phyloP scores from a whole-genome alignment of 2,113 vertebrate genomes.

The Panthera tigris region DNA sequence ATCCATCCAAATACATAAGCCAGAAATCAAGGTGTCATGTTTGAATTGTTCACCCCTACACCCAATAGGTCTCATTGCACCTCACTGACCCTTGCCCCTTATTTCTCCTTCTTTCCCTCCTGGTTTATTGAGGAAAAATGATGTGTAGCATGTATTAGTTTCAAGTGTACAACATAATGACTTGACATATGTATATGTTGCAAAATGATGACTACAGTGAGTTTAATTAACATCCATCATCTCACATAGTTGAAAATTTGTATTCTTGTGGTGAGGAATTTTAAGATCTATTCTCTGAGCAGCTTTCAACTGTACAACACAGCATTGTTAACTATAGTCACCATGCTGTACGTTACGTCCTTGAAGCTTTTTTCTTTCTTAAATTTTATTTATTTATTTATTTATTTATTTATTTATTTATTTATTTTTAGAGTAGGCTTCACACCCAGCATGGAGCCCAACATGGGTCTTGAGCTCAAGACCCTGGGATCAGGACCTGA shows the following conservation, averaged over 20 bases:
- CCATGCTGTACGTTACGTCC: background rate
- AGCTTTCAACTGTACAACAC: background rate
- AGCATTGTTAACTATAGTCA: background rate
- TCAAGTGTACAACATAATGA: background rate
- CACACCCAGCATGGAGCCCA: too few species aligned
- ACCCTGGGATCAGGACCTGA: too few species aligned
- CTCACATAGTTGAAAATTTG: background rate
- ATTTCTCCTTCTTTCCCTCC: background rate
- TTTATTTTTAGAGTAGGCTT: too few species aligned
- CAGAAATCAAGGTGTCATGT: background rate
- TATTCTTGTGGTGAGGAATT: background rate
- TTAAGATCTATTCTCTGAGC: background rate
- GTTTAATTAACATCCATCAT: background rate
- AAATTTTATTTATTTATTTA: too few species aligned
- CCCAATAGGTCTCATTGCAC: background rate
- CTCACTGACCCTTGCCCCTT: background rate
- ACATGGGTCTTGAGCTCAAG: too few species aligned
- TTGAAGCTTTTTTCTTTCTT: background rate
- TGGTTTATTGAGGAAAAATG: background rate
- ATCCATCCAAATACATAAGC: background rate
- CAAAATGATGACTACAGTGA: background rate
- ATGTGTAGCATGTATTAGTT: background rate
- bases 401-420: too few species aligned
- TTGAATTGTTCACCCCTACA: background rate
- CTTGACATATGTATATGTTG: background rate